A percentile compares a stretch with the other conserved stretches of the same genome.
Evolutionary conservation across 2,113 vertebrate species (phyloP).

Genomic region (Notarius lentiginosus): DNA sequence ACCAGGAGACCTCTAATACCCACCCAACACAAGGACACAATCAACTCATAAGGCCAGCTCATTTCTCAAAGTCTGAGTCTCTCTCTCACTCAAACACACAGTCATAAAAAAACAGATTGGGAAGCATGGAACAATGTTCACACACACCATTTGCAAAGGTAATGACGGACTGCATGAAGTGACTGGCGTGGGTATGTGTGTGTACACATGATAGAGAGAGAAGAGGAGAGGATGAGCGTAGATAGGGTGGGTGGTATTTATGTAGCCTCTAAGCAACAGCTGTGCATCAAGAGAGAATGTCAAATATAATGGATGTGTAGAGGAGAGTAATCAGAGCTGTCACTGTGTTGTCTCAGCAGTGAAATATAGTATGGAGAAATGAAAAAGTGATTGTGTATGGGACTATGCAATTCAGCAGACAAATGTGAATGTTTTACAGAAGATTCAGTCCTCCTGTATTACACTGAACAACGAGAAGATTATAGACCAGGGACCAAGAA

Average conservation of each 20-base stretch:
- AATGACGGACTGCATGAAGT: conserved; percentile 32
- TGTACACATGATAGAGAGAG: neutral
- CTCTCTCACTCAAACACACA: conserved; percentile 19
- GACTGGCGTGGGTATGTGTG: conserved; percentile 17
- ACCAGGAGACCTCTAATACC: conserved; percentile 30
- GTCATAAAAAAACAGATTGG: neutral
- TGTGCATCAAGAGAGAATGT: conserved; percentile 38
- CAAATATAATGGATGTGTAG: conserved; percentile 36
- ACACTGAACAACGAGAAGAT: neutral
- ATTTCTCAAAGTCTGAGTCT: conserved; percentile 28
- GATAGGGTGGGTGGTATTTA: conserved; percentile 34
- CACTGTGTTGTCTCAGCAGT: neutral
- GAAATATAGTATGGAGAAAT: neutral
- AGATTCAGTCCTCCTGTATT: neutral
- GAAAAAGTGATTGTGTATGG: neutral
- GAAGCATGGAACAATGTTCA: neutral
- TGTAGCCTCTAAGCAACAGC: conserved; percentile 38
- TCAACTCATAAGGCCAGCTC: conserved; percentile 31
- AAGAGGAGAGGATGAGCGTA: neutral
- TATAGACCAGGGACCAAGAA: neutral
- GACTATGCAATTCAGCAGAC: neutral
- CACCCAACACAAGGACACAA: conserved; percentile 20
- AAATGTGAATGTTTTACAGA: neutral
- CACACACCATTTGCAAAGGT: neutral
- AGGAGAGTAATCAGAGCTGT: conserved; percentile 34